Conservation (phyloP, 2,113 vertebrate species). For the Zosterops borbonicus region DNA sequence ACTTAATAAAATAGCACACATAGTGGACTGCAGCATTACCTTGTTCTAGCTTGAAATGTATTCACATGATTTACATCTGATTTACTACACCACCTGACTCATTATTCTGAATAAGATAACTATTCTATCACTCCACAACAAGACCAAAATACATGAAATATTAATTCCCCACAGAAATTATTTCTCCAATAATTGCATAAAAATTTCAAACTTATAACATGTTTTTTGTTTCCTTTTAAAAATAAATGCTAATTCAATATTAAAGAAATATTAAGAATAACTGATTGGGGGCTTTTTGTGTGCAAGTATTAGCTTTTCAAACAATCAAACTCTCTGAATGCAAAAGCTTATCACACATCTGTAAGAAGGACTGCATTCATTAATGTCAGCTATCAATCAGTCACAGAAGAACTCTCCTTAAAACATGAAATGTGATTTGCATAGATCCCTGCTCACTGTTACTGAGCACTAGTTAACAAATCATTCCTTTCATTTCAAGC, state of each 20-base stretch:
- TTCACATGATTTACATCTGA: not conserved
- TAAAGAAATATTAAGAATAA: not conserved
- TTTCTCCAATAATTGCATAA: not conserved
- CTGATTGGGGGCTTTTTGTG: not conserved
- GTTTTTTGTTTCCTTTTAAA: not conserved
- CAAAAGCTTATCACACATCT: constrained; percentile 3
- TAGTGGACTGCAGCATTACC: not conserved
- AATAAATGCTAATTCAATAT: not conserved
- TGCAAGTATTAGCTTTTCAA: constrained; percentile 10
- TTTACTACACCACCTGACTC: not conserved
- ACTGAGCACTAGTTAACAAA: not conserved
- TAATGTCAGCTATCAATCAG: constrained; percentile 45
- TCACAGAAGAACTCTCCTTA: not conserved
- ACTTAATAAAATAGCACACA: not conserved
- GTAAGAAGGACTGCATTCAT: constrained; percentile 1
- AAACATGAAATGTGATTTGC: not conserved
- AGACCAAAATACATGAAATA: not conserved
- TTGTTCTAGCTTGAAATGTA: not conserved
- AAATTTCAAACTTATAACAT: not conserved
- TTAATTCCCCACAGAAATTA: not conserved
- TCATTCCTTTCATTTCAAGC: not conserved
- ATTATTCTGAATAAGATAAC: not conserved
- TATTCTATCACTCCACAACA: not conserved
- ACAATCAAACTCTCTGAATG: constrained; percentile 2
- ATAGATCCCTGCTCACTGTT: not conserved